Conservation (phyloP, 1,140 invertebrate species). For the Drosophila pseudoobscura region DNA sequence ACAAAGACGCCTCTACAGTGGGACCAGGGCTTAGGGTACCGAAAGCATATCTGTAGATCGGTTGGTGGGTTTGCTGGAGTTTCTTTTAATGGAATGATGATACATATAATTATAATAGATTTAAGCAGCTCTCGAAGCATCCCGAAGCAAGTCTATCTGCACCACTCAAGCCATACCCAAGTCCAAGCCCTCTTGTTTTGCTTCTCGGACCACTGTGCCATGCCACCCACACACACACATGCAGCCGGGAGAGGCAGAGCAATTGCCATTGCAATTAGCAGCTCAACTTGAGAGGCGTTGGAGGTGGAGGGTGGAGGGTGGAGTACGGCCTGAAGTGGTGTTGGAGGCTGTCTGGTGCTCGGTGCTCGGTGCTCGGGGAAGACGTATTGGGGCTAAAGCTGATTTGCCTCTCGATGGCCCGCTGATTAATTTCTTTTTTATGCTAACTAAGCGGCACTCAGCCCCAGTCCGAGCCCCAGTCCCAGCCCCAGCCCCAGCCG, state of each 20-base stretch:
- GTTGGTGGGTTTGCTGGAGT: not conserved
- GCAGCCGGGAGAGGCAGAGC: slow-evolving; percentile 11
- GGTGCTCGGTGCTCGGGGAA: not conserved
- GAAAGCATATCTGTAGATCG: too few relatives aligned
- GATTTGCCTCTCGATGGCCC: slow-evolving; percentile 43
- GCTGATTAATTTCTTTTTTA: slow-evolving; percentile 77
- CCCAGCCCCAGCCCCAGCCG: not conserved
- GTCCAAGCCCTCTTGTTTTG: too few relatives aligned
- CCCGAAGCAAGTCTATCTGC: too few relatives aligned
- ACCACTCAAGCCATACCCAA: too few relatives aligned
- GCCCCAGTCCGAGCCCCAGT: too few relatives aligned
- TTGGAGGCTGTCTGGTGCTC: slow-evolving; percentile 9
- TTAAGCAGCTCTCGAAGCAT: too few relatives aligned
- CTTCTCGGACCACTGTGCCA: not conserved
- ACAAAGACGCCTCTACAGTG: slow-evolving; percentile 26
- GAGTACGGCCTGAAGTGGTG: slow-evolving; percentile 18
- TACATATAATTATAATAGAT: too few relatives aligned
- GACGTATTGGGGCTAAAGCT: slow-evolving; percentile 37
- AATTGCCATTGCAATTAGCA: slow-evolving; percentile 76
- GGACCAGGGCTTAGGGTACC: not conserved
- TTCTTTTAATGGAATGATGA: too few relatives aligned
- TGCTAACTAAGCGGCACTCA: slow-evolving; percentile 66
- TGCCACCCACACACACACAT: not conserved
- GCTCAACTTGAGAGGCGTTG: slow-evolving; percentile 71
- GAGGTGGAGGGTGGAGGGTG: slow-evolving; percentile 24